Evolutionary conservation across 2,797 vertebrate genomes (phyloP).

Genomic region (Sitta carolinensis): DNA sequence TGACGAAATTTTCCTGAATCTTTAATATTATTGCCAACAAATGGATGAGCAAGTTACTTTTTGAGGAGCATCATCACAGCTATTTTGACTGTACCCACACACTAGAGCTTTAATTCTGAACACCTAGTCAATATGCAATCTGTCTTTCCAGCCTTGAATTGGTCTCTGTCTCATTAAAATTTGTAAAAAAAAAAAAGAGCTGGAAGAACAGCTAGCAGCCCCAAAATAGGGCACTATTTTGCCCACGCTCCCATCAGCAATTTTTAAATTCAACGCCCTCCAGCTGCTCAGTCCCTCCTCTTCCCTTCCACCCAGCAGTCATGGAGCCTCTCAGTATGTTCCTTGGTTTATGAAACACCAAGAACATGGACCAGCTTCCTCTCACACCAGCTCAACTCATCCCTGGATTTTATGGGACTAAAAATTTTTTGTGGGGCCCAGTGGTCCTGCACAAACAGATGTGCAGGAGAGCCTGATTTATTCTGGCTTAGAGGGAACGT

Average conservation of each 20-base stretch:
- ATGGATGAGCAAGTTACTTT: neutral
- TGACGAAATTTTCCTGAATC: neutral
- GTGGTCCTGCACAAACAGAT: neutral
- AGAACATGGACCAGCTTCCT: neutral
- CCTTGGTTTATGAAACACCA: neutral
- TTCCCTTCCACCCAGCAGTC: neutral
- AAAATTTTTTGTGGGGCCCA: accelerated
- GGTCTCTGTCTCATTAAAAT: neutral
- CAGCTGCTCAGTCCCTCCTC: neutral
- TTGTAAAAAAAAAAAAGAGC: neutral
- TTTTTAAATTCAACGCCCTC: neutral
- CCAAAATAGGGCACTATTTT: neutral
- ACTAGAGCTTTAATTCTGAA: neutral
- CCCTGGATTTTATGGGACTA: neutral
- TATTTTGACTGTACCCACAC: neutral
- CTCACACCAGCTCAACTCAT: neutral
- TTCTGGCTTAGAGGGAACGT: neutral
- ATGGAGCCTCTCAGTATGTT: neutral
- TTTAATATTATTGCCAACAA: neutral
- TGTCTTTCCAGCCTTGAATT: neutral
- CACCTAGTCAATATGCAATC: neutral
- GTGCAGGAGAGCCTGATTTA: neutral
- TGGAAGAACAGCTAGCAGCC: neutral
- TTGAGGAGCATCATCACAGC: neutral
- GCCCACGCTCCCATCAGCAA: neutral